These are phyloP conservation scores for Isurus oxyrinchus DNA, from an alignment of 2,113 vertebrate genomes.

Conservation along the genomic window DNA sequence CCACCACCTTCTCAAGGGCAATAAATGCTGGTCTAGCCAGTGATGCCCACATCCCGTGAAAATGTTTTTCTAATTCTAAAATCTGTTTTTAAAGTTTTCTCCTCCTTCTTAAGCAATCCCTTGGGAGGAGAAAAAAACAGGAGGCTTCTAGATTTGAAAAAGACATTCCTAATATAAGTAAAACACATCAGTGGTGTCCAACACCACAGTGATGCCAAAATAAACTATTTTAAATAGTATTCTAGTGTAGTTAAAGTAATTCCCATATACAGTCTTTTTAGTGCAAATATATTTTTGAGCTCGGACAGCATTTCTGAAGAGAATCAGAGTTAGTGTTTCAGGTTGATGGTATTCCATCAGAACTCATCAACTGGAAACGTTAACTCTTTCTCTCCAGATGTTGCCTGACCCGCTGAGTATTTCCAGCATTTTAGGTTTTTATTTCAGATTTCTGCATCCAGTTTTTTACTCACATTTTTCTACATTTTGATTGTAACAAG, in stretches of 20 bases:
- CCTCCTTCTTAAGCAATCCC: no score
- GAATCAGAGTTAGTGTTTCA: neutral
- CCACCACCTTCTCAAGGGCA: no score
- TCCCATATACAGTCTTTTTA: neutral
- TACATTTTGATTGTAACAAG: neutral
- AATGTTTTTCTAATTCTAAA: no score
- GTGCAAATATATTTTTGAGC: neutral
- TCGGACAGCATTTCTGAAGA: no score
- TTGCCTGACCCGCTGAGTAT: neutral
- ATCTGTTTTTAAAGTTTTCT: no score
- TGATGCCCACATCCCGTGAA: no score
- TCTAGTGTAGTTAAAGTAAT: neutral
- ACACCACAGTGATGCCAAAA: neutral
- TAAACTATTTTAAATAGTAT: neutral
- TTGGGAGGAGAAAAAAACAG: neutral
- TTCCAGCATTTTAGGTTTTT: neutral
- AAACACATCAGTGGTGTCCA: neutral
- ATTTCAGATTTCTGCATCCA: neutral
- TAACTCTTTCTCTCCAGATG: neutral
- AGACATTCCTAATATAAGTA: neutral
- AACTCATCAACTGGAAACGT: neutral
- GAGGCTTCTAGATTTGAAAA: neutral
- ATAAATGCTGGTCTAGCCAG: no score
- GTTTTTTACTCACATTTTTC: neutral
- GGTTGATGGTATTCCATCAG: neutral